These are phyloP conservation scores for Orthonychiurus folsomi DNA, from an alignment of 2,888 invertebrate species.

Conservation along the genomic window DNA sequence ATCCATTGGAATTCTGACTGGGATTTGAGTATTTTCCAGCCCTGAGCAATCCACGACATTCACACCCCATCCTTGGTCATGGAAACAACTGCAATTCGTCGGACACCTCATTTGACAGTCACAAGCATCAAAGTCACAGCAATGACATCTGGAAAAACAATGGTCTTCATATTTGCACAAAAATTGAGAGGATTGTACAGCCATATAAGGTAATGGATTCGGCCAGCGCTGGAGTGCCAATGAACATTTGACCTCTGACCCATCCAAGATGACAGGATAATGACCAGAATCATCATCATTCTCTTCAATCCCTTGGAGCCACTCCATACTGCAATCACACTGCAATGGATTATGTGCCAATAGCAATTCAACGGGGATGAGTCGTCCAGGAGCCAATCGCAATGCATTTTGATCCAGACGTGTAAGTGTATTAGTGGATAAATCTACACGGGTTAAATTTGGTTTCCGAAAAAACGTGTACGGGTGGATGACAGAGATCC, in stretches of 20 bases:
- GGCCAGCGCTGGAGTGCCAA: conserved; percentile 67
- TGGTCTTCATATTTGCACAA: conserved; percentile 74
- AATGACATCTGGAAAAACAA: conserved; percentile 78
- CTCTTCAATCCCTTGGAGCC: conserved; percentile 62
- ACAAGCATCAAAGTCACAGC: conserved; percentile 84
- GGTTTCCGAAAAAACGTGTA: conserved; percentile 80
- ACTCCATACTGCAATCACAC: conserved; percentile 85
- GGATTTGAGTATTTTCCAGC: conserved; percentile 51
- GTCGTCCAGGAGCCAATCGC: conserved; percentile 45
- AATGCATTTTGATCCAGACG: conserved; percentile 44
- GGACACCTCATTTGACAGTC: conserved; percentile 90
- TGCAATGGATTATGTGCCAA: conserved; percentile 76
- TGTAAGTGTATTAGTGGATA: conserved; percentile 70
- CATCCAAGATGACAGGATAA: conserved; percentile 71
- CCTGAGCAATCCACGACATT: conserved; percentile 73
- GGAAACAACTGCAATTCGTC: conserved; percentile 75
- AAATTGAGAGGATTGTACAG: conserved; percentile 71
- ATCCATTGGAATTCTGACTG: conserved; percentile 80
- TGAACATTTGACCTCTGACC: conserved; percentile 72
- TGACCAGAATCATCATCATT: conserved; percentile 51
- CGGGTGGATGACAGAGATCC: conserved; percentile 71
- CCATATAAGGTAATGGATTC: conserved; percentile 63
- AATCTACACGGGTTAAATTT: conserved; percentile 69
- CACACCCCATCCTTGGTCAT: conserved; percentile 76
- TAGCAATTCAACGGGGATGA: conserved; percentile 66